These are phyloP conservation scores for Lithophane ornitopus DNA, from an alignment of 2,888 invertebrate species.

Conservation along the genomic window DNA sequence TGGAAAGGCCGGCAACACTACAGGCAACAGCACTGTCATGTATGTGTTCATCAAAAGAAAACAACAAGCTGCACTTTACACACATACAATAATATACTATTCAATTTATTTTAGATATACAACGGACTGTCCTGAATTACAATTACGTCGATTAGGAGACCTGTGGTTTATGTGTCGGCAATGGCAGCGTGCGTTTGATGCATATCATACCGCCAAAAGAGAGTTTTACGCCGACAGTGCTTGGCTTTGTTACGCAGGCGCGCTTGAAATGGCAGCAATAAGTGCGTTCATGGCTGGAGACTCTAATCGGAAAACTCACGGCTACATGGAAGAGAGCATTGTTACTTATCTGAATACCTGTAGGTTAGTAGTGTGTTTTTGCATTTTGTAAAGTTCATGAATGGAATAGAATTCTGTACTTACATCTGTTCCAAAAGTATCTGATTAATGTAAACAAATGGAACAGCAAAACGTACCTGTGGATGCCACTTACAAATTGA, in stretches of 20 bases:
- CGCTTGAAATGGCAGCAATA: slow-evolving; percentile 98
- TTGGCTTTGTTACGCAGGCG: slow-evolving; percentile 99
- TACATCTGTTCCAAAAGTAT: not conserved
- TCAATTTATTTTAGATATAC: slow-evolving; percentile 92
- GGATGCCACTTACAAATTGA: not conserved
- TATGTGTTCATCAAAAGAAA: slow-evolving; percentile 85
- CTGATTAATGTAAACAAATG: not conserved
- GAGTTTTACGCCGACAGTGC: slow-evolving; percentile 99
- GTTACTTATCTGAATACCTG: slow-evolving; percentile 97
- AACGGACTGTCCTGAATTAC: slow-evolving; percentile 96
- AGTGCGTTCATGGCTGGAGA: slow-evolving; percentile 97
- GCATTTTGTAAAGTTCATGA: not conserved
- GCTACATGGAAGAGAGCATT: slow-evolving; percentile 99
- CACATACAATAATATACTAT: not conserved
- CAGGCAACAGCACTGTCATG: slow-evolving; percentile 95
- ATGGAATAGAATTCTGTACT: not conserved
- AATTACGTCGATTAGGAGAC: slow-evolving; percentile 97
- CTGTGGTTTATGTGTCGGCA: slow-evolving; percentile 99
- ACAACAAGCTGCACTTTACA: not conserved
- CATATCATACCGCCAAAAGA: slow-evolving; percentile 98
- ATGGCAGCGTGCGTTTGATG: slow-evolving; percentile 97
- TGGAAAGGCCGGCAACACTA: slow-evolving; percentile 95
- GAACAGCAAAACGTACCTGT: not conserved
- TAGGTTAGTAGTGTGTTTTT: slow-evolving; percentile 89
- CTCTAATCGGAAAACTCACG: slow-evolving; percentile 94